These are phyloP conservation scores for Scaptomyza reducta DNA, from an alignment of 2,888 invertebrate species.

Conservation along the genomic window DNA sequence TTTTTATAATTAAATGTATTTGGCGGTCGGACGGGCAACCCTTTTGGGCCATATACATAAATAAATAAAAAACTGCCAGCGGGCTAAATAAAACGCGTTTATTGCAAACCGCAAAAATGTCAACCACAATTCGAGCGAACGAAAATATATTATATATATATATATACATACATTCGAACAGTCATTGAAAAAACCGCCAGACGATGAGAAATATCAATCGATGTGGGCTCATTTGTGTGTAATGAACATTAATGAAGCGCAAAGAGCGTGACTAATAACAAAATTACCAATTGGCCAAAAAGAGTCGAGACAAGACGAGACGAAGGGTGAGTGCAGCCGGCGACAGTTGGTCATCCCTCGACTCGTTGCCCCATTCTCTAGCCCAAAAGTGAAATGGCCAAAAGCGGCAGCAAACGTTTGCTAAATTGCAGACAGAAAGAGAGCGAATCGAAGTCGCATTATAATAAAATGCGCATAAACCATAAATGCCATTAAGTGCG, in stretches of 20 bases:
- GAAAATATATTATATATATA: slow-evolving; percentile 1
- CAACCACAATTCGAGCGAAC: slow-evolving; percentile 64
- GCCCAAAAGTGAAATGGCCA: slow-evolving; percentile 41
- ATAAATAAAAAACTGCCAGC: slow-evolving; percentile 36
- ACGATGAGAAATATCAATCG: slow-evolving; percentile 74
- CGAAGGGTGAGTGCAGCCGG: slow-evolving; percentile 31
- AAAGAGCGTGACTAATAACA: slow-evolving; percentile 79
- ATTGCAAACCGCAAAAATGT: slow-evolving; percentile 70
- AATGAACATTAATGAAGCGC: slow-evolving; percentile 80
- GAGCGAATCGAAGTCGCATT: slow-evolving; percentile 50
- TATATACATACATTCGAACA: slow-evolving; percentile 25
- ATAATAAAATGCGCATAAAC: slow-evolving; percentile 74
- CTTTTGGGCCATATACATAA: slow-evolving; percentile 53
- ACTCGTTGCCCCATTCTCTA: neutral
- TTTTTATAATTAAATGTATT: slow-evolving; percentile 76
- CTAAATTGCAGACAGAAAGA: slow-evolving; percentile 29
- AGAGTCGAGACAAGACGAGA: slow-evolving; percentile 24
- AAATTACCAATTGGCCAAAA: slow-evolving; percentile 79
- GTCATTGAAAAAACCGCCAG: slow-evolving; percentile 60
- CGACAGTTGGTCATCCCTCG: slow-evolving; percentile 55
- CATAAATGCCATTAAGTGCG: slow-evolving; percentile 78
- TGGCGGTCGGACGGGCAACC: slow-evolving; percentile 51
- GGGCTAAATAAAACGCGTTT: slow-evolving; percentile 61
- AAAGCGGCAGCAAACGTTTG: slow-evolving; percentile 38
- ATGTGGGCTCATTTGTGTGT: slow-evolving; percentile 79